Percentiles rank a stretch among this genome's conserved stretches.
Evolutionary conservation across 2,113 vertebrate genomes (phyloP).

Genomic region (Lipophrys pholis): DNA sequence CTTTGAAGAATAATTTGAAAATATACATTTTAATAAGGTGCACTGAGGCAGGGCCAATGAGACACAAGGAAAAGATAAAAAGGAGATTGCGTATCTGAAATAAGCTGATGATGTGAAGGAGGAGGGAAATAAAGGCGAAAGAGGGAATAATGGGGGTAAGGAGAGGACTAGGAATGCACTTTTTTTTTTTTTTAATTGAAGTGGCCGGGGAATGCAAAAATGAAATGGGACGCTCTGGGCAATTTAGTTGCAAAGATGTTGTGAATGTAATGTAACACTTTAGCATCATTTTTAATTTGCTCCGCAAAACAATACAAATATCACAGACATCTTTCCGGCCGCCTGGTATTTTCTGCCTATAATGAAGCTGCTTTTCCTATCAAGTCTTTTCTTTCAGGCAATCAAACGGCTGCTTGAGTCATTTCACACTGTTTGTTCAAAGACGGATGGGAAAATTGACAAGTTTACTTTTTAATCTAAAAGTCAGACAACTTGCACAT

Average conservation of each 20-base stretch:
- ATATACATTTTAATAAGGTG: constrained; percentile 80
- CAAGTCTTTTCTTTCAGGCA: constrained; percentile 56
- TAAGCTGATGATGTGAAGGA: constrained; percentile 56
- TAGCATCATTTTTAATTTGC: constrained; percentile 64
- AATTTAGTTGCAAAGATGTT: constrained; percentile 59
- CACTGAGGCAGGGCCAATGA: constrained; percentile 56
- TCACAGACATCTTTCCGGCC: constrained; percentile 23
- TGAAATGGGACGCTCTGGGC: constrained; percentile 70
- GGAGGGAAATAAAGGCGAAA: constrained; percentile 35
- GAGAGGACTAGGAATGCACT: constrained; percentile 55
- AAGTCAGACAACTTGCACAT: constrained; percentile 30
- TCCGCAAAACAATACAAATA: constrained; percentile 67
- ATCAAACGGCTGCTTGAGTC: constrained; percentile 50
- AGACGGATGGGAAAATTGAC: constrained; percentile 53
- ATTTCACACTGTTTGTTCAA: constrained; percentile 59
- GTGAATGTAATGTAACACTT: constrained; percentile 63
- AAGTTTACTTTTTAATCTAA: constrained; percentile 37
- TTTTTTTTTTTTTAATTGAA: constrained; percentile 74
- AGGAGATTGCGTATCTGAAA: constrained; percentile 74
- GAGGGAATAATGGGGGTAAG: constrained; percentile 49
- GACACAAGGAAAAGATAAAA: constrained; percentile 66
- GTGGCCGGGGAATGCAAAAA: constrained; percentile 62
- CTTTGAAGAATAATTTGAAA: constrained; percentile 76
- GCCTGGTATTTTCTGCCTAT: constrained; percentile 48
- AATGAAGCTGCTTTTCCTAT: constrained; percentile 59